phyloP scores from a whole-genome alignment of 2,888 invertebrate species.

The Mesorhabditis belari region DNA sequence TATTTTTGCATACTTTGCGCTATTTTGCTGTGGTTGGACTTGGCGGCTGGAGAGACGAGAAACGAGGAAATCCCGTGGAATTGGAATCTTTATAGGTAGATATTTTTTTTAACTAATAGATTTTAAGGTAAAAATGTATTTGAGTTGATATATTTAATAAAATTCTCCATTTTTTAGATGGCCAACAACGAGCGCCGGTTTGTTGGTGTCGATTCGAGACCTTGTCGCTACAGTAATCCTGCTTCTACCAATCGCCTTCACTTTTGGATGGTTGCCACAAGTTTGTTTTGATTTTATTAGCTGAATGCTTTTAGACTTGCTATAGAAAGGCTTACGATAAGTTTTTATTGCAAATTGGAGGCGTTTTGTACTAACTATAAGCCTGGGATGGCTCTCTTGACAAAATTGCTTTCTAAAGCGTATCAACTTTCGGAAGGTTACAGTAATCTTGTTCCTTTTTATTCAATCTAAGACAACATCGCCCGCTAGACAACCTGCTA shows the following conservation, averaged over 20 bases:
- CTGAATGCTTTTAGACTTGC: neutral
- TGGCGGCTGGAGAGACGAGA: constrained; percentile 9
- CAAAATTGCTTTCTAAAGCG: neutral
- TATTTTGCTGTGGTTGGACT: constrained; percentile 55
- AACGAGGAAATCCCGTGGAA: constrained; percentile 25
- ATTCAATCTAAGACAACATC: too few relatives aligned
- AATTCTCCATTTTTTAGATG: neutral
- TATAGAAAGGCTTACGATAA: neutral
- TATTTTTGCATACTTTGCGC: constrained; percentile 78
- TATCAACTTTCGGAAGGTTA: too few relatives aligned
- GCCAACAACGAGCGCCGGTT: neutral
- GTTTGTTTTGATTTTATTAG: constrained; percentile 58
- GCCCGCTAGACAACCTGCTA: too few relatives aligned
- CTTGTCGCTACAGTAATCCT: constrained; percentile 65
- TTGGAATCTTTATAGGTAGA: constrained; percentile 30
- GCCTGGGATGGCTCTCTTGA: neutral
- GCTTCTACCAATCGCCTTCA: constrained; percentile 86
- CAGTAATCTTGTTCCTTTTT: too few relatives aligned
- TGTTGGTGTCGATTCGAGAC: constrained; percentile 33
- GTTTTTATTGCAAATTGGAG: neutral
- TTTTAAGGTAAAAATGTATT: neutral
- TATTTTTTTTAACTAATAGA: neutral
- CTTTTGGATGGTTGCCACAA: constrained; percentile 86
- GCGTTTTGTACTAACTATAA: too few relatives aligned
- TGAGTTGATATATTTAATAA: neutral